Conservation (phyloP, 1,140 invertebrate genomes). For the Aleiodes sp. region DNA sequence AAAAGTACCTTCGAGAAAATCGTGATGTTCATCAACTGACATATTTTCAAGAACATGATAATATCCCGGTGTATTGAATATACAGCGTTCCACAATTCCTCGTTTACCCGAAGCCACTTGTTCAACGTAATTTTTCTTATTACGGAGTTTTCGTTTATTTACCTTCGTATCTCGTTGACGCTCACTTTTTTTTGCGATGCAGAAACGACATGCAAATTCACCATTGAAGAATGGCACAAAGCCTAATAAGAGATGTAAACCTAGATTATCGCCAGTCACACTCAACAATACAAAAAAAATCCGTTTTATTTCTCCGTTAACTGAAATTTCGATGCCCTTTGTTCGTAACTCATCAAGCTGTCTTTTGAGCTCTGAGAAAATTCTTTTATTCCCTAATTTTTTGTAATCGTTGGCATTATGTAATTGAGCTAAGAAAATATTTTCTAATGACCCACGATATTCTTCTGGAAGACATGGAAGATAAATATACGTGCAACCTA, state of each 20-base stretch:
- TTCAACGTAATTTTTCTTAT: neutral
- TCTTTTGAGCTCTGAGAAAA: neutral
- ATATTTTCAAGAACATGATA: too few relatives aligned
- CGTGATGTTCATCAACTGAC: neutral
- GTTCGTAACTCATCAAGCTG: neutral
- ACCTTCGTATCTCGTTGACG: neutral
- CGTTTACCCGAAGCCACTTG: neutral
- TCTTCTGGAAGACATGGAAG: too few relatives aligned
- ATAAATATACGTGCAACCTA: too few relatives aligned
- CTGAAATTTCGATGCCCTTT: too few relatives aligned
- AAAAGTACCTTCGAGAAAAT: neutral
- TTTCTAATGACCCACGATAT: too few relatives aligned
- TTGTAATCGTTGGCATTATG: too few relatives aligned
- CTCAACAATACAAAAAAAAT: too few relatives aligned
- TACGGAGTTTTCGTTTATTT: neutral
- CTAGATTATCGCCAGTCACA: neutral
- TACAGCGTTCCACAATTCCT: neutral
- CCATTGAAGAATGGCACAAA: neutral
- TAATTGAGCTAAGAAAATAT: too few relatives aligned
- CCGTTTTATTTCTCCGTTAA: too few relatives aligned
- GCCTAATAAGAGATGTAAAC: neutral
- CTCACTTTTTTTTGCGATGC: neutral
- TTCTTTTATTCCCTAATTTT: neutral
- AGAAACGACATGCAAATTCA: neutral
- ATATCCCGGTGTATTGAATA: too few relatives aligned